Base-by-base conservation (phyloP, 92 coral and sea anemone genomes). In the Porites divaricata region DNA sequence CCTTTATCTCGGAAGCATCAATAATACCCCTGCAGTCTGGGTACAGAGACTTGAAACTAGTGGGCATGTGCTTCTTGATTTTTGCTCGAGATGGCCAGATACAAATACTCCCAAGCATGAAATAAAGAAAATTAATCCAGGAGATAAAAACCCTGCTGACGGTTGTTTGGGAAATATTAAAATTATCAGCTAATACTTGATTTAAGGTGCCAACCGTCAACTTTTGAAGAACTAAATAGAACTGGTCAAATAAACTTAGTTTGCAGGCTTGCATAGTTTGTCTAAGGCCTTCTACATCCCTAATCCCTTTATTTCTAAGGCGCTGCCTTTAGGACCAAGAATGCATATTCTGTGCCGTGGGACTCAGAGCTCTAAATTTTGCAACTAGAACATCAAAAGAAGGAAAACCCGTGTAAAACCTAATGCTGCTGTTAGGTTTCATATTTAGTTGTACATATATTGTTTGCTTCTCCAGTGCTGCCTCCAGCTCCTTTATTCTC, bases 41-140 rank as follows among this genome's bases (percentile, higher is more conserved):
- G n/a, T n/a, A n/a, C n/a, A n/a, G n/a, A n/a, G n/a, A n/a, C n/a
- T n/a, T n/a, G n/a, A n/a, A n/a, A n/a, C n/a, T n/a, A n/a, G n/a
- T n/a, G n/a, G n/a, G n/a, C n/a, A n/a, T n/a, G n/a, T n/a, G n/a
- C n/a, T n/a, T n/a, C n/a, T n/a, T n/a, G n/a, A n/a, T n/a, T n/a
- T n/a, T n/a, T n/a, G n/a, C n/a, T n/a, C n/a, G n/a, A n/a, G n/a
- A n/a, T n/a, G n/a, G n/a, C n/a, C n/a, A n/a, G n/a, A 53, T 53
- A 53, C 13, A 14, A 10, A 53, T 10, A 53, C 58, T 53, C 21
- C 90, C 87, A 3, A 86, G 67, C 4, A 85, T 67, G 53, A 89
- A 85, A 22, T 89, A 85, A 1, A 89, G 70, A 74, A 89, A 89
- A 22, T 85, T 89, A 15, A 59, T 61, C 93, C 93, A 86, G 9